These are phyloP conservation scores for Poecile atricapillus DNA, from an alignment of 2,113 vertebrate species.

Conservation along the genomic window DNA sequence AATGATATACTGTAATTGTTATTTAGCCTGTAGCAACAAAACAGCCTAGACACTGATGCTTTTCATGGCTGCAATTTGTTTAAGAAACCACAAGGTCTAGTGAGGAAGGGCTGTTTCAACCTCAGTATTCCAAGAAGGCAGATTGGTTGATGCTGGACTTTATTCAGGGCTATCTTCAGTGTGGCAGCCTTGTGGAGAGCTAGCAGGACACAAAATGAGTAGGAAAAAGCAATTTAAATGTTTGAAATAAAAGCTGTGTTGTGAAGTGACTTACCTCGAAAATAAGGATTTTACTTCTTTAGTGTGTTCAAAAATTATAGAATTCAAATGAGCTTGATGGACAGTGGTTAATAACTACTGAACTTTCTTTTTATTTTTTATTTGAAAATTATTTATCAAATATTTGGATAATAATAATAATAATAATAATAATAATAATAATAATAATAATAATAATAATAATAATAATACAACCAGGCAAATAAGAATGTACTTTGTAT, in stretches of 20 bases:
- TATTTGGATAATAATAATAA: no score
- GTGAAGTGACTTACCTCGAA: not conserved
- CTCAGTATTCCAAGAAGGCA: not conserved
- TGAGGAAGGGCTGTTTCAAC: not conserved
- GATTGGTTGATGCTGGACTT: not conserved
- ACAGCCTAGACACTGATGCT: not conserved
- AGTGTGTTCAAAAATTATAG: not conserved
- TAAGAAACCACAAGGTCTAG: not conserved
- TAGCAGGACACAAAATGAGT: not conserved
- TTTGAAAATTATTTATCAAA: not conserved
- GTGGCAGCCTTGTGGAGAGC: not conserved
- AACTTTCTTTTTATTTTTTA: not conserved
- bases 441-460: not conserved
- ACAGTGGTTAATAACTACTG: not conserved
- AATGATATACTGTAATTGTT: not conserved
- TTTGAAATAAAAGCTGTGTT: not conserved
- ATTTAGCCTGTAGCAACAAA: not conserved
- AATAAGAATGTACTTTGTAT: not conserved
- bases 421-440: no score
- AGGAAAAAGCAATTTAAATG: not conserved
- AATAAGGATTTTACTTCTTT: not conserved
- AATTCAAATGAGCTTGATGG: not conserved
- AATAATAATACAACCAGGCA: not conserved
- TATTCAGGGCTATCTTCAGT: not conserved
- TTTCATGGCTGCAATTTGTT: not conserved